Percentiles rank a stretch among this genome's conserved stretches.
Conservation (phyloP, 2,888 invertebrate genomes). For the Spodoptera exigua region DNA sequence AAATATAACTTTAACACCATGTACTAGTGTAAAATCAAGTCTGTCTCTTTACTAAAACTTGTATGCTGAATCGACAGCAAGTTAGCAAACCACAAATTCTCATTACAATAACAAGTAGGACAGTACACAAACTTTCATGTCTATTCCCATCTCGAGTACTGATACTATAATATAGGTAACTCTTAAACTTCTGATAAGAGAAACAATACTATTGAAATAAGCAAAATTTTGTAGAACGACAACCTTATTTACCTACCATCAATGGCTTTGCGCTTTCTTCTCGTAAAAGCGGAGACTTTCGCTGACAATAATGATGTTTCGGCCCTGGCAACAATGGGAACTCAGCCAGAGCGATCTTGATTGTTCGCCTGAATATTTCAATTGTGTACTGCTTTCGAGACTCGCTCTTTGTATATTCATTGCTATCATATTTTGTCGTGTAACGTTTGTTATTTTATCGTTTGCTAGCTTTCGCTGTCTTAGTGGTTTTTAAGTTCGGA, state of each 20-base stretch:
- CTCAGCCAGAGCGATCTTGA: conserved; percentile 71
- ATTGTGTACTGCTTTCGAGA: conserved; percentile 70
- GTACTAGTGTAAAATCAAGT: conserved; percentile 14
- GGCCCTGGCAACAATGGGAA: conserved; percentile 70
- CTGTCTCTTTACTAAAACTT: conserved; percentile 16
- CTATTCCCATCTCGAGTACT: conserved; percentile 55
- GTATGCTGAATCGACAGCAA: conserved; percentile 24
- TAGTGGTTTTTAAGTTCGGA: conserved; percentile 44
- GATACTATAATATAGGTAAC: conserved; percentile 53
- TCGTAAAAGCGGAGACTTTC: conserved; percentile 73
- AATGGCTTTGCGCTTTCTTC: conserved; percentile 78
- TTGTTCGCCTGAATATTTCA: conserved; percentile 74
- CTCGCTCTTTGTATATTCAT: conserved; percentile 63
- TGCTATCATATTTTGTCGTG: conserved; percentile 64
- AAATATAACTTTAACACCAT: conserved; percentile 1
- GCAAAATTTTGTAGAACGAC: conserved; percentile 64
- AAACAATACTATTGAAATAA: conserved; percentile 62
- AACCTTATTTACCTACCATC: conserved; percentile 72
- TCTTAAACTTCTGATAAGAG: conserved; percentile 55
- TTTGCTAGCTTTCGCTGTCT: conserved; percentile 59
- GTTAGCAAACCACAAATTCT: conserved; percentile 46
- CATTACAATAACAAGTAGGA: conserved; percentile 53
- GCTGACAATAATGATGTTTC: conserved; percentile 78
- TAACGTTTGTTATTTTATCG: conserved; percentile 62
- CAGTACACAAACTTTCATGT: conserved; percentile 55